Percentiles rank a stretch among this genome's conserved stretches.
Evolutionary conservation across 1,140 invertebrate genomes (phyloP).

Genomic region (Araneus ventricosus): DNA sequence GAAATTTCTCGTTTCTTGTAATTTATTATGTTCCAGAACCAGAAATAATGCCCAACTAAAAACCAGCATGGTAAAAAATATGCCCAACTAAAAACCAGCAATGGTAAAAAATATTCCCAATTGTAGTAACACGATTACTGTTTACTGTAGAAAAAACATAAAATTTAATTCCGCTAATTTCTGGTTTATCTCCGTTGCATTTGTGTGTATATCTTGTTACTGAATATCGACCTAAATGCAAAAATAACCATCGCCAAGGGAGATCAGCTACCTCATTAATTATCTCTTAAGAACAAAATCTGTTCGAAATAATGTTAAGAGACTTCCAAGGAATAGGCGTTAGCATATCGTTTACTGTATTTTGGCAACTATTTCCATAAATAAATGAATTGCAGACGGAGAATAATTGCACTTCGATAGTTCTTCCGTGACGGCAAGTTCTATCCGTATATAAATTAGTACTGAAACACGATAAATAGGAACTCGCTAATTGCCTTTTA

Average conservation of each 20-base stretch:
- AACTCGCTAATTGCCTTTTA: constrained; percentile 28
- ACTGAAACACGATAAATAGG: background rate
- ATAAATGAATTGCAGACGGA: constrained; percentile 20
- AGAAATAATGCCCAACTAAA: too few species aligned
- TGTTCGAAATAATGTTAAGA: background rate
- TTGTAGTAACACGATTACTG: too few species aligned
- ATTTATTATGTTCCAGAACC: too few species aligned
- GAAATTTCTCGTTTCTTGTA: too few species aligned
- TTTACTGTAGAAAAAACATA: too few species aligned
- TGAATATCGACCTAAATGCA: background rate
- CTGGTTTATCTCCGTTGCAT: background rate
- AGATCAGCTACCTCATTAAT: background rate
- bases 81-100: too few species aligned
- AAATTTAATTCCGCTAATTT: too few species aligned
- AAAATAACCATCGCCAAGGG: background rate
- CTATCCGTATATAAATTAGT: background rate
- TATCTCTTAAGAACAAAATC: background rate
- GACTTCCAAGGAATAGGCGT: background rate
- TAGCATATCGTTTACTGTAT: background rate
- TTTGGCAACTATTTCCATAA: constrained; percentile 18
- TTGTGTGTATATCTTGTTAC: background rate
- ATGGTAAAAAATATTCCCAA: too few species aligned
- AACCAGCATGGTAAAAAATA: too few species aligned
- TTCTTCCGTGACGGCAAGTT: background rate
- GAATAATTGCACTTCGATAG: constrained; percentile 51